These are phyloP conservation scores for Podarcis siculus DNA, from an alignment of 2,797 vertebrate species.

Conservation along the genomic window DNA sequence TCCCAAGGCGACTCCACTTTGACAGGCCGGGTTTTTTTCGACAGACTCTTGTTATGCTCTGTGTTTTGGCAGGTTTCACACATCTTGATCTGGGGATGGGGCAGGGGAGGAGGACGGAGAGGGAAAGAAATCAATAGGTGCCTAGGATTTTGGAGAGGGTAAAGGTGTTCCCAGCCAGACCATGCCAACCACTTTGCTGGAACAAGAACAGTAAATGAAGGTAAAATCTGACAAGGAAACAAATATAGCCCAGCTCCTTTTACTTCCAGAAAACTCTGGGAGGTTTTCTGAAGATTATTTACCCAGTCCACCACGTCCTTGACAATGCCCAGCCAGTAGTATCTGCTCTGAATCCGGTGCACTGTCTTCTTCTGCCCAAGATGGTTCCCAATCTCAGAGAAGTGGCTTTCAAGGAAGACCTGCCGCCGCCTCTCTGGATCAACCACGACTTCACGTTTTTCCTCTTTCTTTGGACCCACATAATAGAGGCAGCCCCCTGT, in stretches of 20 bases:
- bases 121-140: background rate
- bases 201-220: background rate
- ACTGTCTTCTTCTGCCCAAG: slow-evolving; percentile 93
- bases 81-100: slow-evolving; percentile 84
- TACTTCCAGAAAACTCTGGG: fast-evolving
- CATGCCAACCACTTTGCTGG: background rate
- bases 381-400: slow-evolving; percentile 88
- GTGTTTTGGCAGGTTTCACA: slow-evolving; percentile 90
- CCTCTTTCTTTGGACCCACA: slow-evolving; percentile 89
- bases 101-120: slow-evolving; percentile 22
- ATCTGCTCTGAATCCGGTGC: slow-evolving; percentile 90
- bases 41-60: slow-evolving; percentile 84
- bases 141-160: background rate
- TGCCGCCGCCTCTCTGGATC: slow-evolving; percentile 85
- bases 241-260: background rate
- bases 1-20: slow-evolving; percentile 91
- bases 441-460: slow-evolving; percentile 91
- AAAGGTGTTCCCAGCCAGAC: fast-evolving
- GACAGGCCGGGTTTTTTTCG: slow-evolving; percentile 79
- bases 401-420: slow-evolving; percentile 90
- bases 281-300: slow-evolving; percentile 4
- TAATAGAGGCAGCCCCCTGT: slow-evolving; percentile 88
- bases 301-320: slow-evolving; percentile 95
- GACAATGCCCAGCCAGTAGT: slow-evolving; percentile 94
- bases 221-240: background rate